These are phyloP conservation scores for Ptychochromis oligacanthus DNA, from an alignment of 2,113 vertebrate species.

Conservation along the genomic window DNA sequence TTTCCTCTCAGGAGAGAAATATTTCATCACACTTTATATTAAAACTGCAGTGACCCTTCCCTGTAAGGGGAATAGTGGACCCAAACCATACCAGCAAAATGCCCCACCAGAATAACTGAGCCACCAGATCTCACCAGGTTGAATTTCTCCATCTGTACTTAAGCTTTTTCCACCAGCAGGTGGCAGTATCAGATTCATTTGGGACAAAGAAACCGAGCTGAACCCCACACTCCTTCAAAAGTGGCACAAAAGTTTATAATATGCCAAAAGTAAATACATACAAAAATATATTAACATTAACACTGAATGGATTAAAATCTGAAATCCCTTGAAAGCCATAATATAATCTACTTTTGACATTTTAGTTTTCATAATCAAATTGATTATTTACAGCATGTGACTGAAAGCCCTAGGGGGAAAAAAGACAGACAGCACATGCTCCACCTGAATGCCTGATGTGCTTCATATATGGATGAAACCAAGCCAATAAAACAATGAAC, in stretches of 20 bases:
- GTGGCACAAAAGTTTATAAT: slow-evolving; percentile 1
- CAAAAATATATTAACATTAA: neutral
- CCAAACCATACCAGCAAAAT: neutral
- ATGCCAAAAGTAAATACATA: neutral
- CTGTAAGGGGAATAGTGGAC: neutral
- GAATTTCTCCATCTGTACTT: neutral
- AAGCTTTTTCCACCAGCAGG: slow-evolving; percentile 48
- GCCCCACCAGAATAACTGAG: neutral
- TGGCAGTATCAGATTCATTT: slow-evolving; percentile 44
- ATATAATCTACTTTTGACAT: neutral
- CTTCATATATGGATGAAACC: neutral
- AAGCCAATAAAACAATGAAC: neutral
- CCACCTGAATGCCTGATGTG: neutral
- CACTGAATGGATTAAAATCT: neutral
- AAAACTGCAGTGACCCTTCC: neutral
- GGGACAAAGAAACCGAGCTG: neutral
- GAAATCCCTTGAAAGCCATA: neutral
- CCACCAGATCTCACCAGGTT: neutral
- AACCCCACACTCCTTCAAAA: neutral
- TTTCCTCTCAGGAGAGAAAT: neutral
- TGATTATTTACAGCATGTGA: slow-evolving; percentile 11
- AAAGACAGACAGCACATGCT: neutral
- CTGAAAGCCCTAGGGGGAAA: neutral
- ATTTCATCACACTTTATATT: neutral
- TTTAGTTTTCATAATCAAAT: neutral